Base-by-base conservation (phyloP, 2,113 vertebrate species). In the Gymnobelideus leadbeateri region DNA sequence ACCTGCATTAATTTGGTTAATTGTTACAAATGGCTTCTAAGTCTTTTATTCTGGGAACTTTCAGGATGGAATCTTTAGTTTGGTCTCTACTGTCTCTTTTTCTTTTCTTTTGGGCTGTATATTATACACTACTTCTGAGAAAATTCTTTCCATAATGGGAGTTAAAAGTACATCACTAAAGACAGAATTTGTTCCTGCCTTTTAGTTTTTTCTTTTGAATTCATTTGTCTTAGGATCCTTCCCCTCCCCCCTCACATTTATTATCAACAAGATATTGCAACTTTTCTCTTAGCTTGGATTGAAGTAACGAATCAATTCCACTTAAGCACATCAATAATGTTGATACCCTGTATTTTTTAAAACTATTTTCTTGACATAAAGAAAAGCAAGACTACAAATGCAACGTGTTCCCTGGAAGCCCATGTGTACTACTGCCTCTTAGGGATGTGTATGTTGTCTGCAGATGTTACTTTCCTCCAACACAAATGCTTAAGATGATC, bases 311-410 rank as follows among this genome's bases (percentile, higher is more conserved):
- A 31, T 94, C 0, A 43, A 6, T 93, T 96, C 68, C 68, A 84
- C 68, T 84, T 24, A 96, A 90, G 93, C 51, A n/a, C 51, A 7
- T 94, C 43, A 95, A 0, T 93, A 97, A 90, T 90, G 51, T 92
- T 97, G 94, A 92, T 93, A 84, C 51, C 43, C 89, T 93, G 9
- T 53, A 19, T 92, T 95, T 97, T 97, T 97, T 91, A 92, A 51
- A 84, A 43, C 23, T 90, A 46, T 55, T 97, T 0, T 61, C 25
- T 0, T 0, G 47, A 61, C 49, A 11, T 55, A 92, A 94, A 93
- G 14, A 55, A 54, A 47, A 11, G 6, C 55, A 46, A 95, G 49
- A 96, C 92, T 95, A 91, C 37, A 97, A 57, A 31, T 68, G 2
- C 96, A 5, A n/a, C 37, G 8, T 0, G 46, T 98, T 96, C 96